phyloP scores from a whole-genome alignment of 1,140 invertebrate species.

The Drosophila kikkawai region DNA sequence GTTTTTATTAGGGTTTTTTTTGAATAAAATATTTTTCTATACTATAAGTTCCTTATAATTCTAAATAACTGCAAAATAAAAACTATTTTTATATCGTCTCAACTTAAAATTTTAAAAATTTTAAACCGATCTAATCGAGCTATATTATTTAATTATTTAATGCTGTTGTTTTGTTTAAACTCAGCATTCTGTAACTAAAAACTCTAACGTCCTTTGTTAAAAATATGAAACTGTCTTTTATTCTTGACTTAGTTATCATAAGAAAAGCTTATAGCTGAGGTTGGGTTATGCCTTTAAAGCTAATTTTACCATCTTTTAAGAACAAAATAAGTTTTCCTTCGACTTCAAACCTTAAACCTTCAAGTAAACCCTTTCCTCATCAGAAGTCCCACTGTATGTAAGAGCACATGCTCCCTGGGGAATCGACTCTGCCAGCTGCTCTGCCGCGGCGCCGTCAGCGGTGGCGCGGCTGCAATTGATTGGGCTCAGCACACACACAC shows the following conservation, averaged over 20 bases:
- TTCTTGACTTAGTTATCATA: neutral
- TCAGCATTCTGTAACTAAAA: neutral
- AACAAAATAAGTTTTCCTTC: too few relatives aligned
- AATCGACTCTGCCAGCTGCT: slow-evolving; percentile 35
- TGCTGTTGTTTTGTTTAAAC: neutral
- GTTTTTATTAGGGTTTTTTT: neutral
- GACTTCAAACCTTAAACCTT: neutral
- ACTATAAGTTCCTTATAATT: neutral
- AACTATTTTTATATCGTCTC: too few relatives aligned
- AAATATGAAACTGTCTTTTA: too few relatives aligned
- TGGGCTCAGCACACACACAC: slow-evolving; percentile 59
- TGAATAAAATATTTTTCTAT: neutral
- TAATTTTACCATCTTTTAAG: neutral
- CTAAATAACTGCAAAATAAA: neutral
- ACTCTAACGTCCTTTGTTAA: neutral
- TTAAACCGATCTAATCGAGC: neutral
- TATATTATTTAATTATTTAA: too few relatives aligned
- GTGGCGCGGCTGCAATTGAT: slow-evolving; percentile 75
- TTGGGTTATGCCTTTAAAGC: neutral
- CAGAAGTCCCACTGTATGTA: slow-evolving; percentile 19
- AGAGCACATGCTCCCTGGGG: slow-evolving; percentile 53
- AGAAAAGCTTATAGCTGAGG: fast-evolving
- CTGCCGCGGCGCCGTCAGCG: slow-evolving; percentile 55
- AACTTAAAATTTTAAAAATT: neutral
- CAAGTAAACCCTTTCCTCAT: neutral